These are phyloP conservation scores for Diabrotica virgifera DNA, from an alignment of 1,140 invertebrate genomes.

Conservation along the genomic window DNA sequence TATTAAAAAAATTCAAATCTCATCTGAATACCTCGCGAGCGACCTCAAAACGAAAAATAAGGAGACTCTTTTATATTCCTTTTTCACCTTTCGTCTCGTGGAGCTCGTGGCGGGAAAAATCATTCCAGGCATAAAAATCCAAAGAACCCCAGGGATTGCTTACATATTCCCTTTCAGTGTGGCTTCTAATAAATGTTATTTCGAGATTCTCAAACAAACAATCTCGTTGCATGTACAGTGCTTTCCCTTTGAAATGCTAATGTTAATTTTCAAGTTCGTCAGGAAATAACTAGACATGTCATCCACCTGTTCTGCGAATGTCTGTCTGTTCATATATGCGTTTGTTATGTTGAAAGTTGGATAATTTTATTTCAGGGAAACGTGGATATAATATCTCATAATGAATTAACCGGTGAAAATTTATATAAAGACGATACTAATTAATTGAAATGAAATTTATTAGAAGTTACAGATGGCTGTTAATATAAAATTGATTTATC, in stretches of 20 bases:
- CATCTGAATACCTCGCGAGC: neutral
- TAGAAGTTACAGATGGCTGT: too few relatives aligned
- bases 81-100: neutral
- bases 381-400: too few relatives aligned
- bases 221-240: neutral
- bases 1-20: neutral
- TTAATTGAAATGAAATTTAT: too few relatives aligned
- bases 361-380: too few relatives aligned
- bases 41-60: neutral
- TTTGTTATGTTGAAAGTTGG: neutral
- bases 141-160: neutral
- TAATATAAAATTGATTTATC: too few relatives aligned
- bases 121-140: neutral
- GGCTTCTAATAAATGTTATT: slow-evolving; percentile 6
- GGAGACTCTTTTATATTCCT: slow-evolving; percentile 7
- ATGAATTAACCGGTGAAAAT: too few relatives aligned
- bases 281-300: slow-evolving; percentile 8
- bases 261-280: slow-evolving; percentile 6
- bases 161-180: slow-evolving; percentile 5
- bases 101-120: neutral
- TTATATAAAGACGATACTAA: too few relatives aligned
- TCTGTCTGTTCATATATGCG: neutral
- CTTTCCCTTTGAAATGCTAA: slow-evolving; percentile 9
- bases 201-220: neutral
- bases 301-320: neutral